Evolutionary conservation across 2,888 invertebrate species (phyloP), one percentile per base, ranked within the genome.

Genomic region (Disparrhopalites patrizii): DNA sequence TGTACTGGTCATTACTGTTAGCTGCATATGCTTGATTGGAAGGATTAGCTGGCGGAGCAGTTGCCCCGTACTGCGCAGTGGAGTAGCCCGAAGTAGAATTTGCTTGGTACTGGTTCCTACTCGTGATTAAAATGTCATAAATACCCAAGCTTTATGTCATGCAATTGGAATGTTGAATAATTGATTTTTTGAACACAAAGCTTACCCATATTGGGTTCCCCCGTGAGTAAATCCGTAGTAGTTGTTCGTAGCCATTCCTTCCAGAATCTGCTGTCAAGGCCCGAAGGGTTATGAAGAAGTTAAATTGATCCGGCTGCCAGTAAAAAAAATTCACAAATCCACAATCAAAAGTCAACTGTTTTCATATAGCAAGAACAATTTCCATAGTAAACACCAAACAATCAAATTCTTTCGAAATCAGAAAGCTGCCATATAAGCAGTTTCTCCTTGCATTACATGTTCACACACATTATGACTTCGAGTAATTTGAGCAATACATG

Each of bases 161-260:
- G 54, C 54, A 27, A 30, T 25, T 2, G 30, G 30, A 28, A 54
- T 3, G 20, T 30, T 28, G 27, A 2, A 23, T 13, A 54, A 54
- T 54, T 54, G n/a, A 27, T 20, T 43, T 8, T 43, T 8, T 43
- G 33, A 64, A 43, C 3, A 18, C n/a, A 13, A 55, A 75, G 82
- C 87, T 85, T 83, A 90, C 89, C 89, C 90, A 81, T 92, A 92
- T 84, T 93, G 93, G 78, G 92, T 91, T 81, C 92, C 91, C 79
- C 91, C 90, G 81, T 93, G 92, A 78, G 91, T 90, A 85, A 93
- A 93, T 80, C 92, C 92, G 82, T 92, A 92, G 85, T 93, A 93
- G 85, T 93, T 93, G 84, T 93, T 93, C 82, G 91, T 87, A 82
- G 90, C 90, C 90, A 90, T 88, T 72, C 67, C 73, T 25, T 50